Conservation (phyloP, 2,113 vertebrate genomes). For the Falcunculus frontatus region DNA sequence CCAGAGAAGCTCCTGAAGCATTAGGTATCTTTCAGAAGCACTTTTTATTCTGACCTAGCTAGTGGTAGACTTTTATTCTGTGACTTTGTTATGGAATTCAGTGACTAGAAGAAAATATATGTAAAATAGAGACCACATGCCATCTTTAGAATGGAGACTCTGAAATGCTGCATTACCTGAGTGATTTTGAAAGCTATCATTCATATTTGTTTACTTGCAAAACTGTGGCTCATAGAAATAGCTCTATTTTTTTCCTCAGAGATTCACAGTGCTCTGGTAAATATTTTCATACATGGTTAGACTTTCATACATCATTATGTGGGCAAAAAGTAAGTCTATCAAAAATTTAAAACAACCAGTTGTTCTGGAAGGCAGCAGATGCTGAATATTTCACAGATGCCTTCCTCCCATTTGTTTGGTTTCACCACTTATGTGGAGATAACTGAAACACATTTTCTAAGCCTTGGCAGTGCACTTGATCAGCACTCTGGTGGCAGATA, state of each 20-base stretch:
- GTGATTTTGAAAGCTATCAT: background rate
- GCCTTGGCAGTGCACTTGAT: constrained; percentile 5
- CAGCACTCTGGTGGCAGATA: background rate
- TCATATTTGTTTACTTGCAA: background rate
- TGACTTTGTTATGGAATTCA: background rate
- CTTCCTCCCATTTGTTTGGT: background rate
- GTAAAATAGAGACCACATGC: background rate
- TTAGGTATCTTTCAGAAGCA: background rate
- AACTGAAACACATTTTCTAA: constrained; percentile 4
- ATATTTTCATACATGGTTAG: constrained; percentile 58
- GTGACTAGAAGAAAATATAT: background rate
- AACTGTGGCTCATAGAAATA: background rate
- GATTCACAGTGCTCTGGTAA: constrained; percentile 31
- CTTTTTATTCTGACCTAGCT: background rate
- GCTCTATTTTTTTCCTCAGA: background rate
- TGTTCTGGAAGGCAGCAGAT: constrained; percentile 53
- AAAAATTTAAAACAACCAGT: constrained; percentile 41
- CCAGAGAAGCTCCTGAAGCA: background rate
- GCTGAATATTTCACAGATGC: constrained; percentile 29
- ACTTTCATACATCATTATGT: constrained; percentile 21
- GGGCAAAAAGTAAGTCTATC: constrained; percentile 32
- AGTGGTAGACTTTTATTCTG: background rate
- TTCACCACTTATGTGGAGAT: background rate
- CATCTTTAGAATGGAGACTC: background rate
- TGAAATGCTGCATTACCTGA: background rate